phyloP scores from a whole-genome alignment of 2,888 invertebrate genomes.

The Sinopyrophorus schimmeli region DNA sequence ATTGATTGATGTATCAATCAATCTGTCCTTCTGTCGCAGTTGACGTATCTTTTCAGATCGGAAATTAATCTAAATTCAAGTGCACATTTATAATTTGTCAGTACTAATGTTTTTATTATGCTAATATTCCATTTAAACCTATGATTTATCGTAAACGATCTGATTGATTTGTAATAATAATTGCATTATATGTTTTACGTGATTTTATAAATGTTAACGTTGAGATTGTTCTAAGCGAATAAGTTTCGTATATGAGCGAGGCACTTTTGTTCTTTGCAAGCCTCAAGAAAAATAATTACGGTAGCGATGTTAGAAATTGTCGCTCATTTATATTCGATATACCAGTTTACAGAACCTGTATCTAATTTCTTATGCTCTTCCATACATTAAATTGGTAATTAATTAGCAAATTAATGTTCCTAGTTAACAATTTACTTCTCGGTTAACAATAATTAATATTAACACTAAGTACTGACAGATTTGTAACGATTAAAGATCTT shows the following conservation, averaged over 20 bases:
- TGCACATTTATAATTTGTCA: too few relatives aligned
- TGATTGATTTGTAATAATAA: too few relatives aligned
- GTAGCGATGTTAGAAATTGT: too few relatives aligned
- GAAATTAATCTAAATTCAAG: conserved; percentile 30
- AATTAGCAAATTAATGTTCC: conserved; percentile 13
- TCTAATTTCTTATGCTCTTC: conserved; percentile 13
- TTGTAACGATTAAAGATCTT: conserved; percentile 11
- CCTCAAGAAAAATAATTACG: too few relatives aligned
- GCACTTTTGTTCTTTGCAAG: too few relatives aligned
- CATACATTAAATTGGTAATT: conserved; percentile 9
- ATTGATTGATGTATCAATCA: conserved; percentile 19
- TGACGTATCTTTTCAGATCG: conserved; percentile 29
- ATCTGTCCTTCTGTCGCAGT: conserved; percentile 23
- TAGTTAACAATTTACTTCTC: conserved; percentile 5
- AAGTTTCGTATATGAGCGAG: too few relatives aligned
- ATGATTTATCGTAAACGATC: too few relatives aligned
- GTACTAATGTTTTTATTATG: too few relatives aligned
- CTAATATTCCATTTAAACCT: too few relatives aligned
- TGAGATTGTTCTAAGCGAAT: too few relatives aligned
- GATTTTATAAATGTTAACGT: too few relatives aligned
- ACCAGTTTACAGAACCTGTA: conserved; percentile 10
- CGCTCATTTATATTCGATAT: conserved; percentile 6
- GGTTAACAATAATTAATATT: conserved; percentile 14
- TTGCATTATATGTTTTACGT: too few relatives aligned
- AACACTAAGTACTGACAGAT: conserved; percentile 10